phyloP scores from a whole-genome alignment of 1,140 invertebrate genomes.

The Calephelis nemesis region DNA sequence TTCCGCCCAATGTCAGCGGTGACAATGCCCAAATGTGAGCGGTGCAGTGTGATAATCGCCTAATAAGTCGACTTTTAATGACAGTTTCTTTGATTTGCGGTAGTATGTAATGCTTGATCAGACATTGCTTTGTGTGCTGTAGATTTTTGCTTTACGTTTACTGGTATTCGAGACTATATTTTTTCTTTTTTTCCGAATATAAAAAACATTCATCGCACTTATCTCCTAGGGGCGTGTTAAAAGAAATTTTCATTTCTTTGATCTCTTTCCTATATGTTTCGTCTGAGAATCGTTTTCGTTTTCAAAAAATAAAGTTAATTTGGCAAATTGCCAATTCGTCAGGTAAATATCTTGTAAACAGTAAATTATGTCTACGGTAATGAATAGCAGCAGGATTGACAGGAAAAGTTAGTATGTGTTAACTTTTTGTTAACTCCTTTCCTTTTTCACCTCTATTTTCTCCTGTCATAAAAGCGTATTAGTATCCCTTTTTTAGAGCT shows the following conservation, averaged over 20 bases:
- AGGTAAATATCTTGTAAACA: slow-evolving; percentile 23
- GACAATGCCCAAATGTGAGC: too few relatives aligned
- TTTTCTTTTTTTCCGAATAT: slow-evolving; percentile 22
- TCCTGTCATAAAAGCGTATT: not conserved
- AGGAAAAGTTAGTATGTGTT: not conserved
- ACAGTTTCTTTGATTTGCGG: not conserved
- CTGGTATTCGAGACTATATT: slow-evolving; percentile 8
- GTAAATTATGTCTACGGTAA: slow-evolving; percentile 27
- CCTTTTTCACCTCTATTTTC: slow-evolving; percentile 5
- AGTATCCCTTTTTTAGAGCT: not conserved
- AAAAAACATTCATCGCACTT: slow-evolving; percentile 17
- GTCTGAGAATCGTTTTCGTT: slow-evolving; percentile 22
- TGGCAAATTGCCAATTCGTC: not conserved
- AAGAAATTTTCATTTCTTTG: slow-evolving; percentile 28
- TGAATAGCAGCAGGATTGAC: slow-evolving; percentile 12
- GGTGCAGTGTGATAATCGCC: too few relatives aligned
- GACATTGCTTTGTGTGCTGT: slow-evolving; percentile 19
- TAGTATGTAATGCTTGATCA: slow-evolving; percentile 17
- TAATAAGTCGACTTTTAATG: not conserved
- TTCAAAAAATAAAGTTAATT: slow-evolving; percentile 18
- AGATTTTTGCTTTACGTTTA: slow-evolving; percentile 20
- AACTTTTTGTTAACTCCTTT: not conserved
- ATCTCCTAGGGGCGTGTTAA: slow-evolving; percentile 23
- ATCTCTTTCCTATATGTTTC: slow-evolving; percentile 24
- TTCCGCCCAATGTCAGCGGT: too few relatives aligned